Conservation (phyloP, 2,888 invertebrate genomes). For the Troglohyphantes excavatus region DNA sequence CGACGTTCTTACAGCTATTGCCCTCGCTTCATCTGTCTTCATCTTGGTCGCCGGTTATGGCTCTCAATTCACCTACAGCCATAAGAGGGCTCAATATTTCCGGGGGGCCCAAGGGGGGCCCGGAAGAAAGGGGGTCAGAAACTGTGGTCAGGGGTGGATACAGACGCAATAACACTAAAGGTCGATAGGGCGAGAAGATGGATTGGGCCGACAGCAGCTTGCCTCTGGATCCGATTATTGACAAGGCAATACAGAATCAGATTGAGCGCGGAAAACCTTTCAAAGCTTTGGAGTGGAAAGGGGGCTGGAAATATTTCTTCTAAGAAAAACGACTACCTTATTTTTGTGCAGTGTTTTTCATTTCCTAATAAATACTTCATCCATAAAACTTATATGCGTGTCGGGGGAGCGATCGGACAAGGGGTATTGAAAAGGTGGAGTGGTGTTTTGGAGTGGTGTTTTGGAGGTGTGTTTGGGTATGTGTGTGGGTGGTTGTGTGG, state of each 20-base stretch:
- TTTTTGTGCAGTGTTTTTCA: conserved; percentile 51
- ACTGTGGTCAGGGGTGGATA: conserved; percentile 73
- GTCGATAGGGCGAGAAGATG: conserved; percentile 78
- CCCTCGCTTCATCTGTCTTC: conserved; percentile 58
- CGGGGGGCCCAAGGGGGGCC: conserved; percentile 23
- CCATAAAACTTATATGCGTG: conserved; percentile 42
- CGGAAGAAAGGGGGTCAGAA: conserved; percentile 1
- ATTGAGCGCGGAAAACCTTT: conserved; percentile 77
- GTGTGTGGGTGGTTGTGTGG: no score
- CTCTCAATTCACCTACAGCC: conserved; percentile 74
- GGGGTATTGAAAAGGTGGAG: not conserved
- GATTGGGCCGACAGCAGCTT: conserved; percentile 69
- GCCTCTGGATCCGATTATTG: conserved; percentile 68
- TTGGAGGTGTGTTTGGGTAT: no score
- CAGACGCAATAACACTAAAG: conserved; percentile 78
- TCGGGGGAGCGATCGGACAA: conserved; percentile 13
- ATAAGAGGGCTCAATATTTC: conserved; percentile 73
- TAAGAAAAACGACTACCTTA: conserved; percentile 72
- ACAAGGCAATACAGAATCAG: conserved; percentile 78
- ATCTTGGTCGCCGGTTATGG: conserved; percentile 65
- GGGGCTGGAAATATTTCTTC: conserved; percentile 34
- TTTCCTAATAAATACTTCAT: conserved; percentile 66
- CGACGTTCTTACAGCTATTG: conserved; percentile 56
- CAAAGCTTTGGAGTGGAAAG: conserved; percentile 48
- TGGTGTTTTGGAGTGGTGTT: not conserved